Conservation (phyloP, 2,888 invertebrate genomes). For the Drosophila monieri region DNA sequence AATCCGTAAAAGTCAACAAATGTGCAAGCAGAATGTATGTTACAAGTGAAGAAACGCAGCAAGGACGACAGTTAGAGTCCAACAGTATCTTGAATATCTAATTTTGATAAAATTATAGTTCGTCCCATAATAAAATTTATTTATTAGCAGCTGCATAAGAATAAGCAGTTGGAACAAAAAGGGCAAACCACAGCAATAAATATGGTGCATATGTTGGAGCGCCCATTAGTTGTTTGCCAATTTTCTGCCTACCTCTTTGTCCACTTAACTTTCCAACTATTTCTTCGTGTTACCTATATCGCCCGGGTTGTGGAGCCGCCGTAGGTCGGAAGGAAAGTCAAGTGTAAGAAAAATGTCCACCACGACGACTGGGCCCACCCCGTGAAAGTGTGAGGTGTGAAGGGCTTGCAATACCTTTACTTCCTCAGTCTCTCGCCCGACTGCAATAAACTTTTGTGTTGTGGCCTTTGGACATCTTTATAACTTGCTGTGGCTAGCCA, state of each 20-base stretch:
- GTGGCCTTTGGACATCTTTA: constrained; percentile 68
- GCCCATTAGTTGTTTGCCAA: constrained; percentile 45
- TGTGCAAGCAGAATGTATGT: constrained; percentile 40
- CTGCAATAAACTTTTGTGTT: constrained; percentile 68
- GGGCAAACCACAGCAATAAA: constrained; percentile 37
- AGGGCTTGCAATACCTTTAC: constrained; percentile 16
- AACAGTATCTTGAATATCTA: constrained; percentile 14
- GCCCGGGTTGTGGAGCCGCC: neutral
- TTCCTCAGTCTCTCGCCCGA: constrained; percentile 12
- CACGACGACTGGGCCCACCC: constrained; percentile 12
- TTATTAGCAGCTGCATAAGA: neutral
- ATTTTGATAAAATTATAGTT: neutral
- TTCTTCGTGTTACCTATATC: neutral
- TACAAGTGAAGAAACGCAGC: constrained; percentile 47
- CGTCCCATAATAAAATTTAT: no score
- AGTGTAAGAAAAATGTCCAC: constrained; percentile 43
- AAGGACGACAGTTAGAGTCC: constrained; percentile 53
- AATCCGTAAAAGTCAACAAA: constrained; percentile 35
- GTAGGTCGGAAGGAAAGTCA: constrained; percentile 48
- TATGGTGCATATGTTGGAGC: constrained; percentile 66
- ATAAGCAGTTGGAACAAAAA: neutral
- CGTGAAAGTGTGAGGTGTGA: constrained; percentile 37
- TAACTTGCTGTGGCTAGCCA: constrained; percentile 58
- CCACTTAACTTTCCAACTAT: neutral
- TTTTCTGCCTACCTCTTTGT: constrained; percentile 26